Base-by-base conservation (phyloP, 2,113 vertebrate species). In the Euleptes europaea region DNA sequence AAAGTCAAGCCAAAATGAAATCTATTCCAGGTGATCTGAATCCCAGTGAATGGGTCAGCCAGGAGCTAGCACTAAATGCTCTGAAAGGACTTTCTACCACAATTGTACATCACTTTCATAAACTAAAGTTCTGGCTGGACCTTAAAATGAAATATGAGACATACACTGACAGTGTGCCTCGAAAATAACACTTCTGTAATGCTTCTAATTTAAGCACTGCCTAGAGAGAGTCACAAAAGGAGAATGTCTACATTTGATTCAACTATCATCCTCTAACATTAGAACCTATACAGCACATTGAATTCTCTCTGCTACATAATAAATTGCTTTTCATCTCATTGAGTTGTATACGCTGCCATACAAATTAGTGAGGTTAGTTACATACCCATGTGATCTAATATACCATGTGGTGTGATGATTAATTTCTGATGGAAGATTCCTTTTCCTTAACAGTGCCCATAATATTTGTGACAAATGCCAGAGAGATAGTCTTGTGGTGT, bases 61-160 rank as follows among this genome's bases (percentile, higher is more conserved):
- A 87, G 60, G 65, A 85, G 78, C 33, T 0, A 1, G 28, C 33
- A 54, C 0, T 1, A 83, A 72, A 82, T 76, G 73, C 47, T 80
- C 42, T 26, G 65, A 70, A 73, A 74, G 54, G 75, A 54, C 44
- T 40, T 89, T 81, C 82, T 63, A 40, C 78, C 75, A 70, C 78
- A 87, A 47, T 38, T 23, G 23, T 44, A 65, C 78, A 69, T 80
- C 67, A 10, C 28, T 60, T 12, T 66, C 7, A 7, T 15, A 79
- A 57, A 51, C 42, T 38, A 57, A 35, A 57, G 21, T 73, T 79
- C 47, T 75, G 51, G 67, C 54, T 79, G 74, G 44, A 71, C 66
- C 57, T 35, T 75, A 70, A 80, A 70, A 65, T 44, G 83, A 86
- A 86, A 67, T 54, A 74, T 70, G 83, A 89, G 70, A 67, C 54